Evolutionary conservation across 2,797 vertebrate genomes (phyloP).

Genomic region (Botia kubotai): DNA sequence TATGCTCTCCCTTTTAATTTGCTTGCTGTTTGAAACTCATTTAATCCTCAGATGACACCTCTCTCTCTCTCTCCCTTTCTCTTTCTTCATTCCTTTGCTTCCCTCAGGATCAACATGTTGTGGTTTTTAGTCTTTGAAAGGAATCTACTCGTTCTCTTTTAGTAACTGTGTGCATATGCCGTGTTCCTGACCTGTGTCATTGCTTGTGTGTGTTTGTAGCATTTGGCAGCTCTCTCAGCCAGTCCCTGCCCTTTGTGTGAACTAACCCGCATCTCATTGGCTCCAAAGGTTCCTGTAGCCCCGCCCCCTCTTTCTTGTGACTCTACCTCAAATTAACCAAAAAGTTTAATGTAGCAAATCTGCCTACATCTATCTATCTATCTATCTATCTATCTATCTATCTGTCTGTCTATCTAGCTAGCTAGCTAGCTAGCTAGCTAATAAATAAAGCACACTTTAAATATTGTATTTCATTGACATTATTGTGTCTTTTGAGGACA

Average conservation of each 20-base stretch:
- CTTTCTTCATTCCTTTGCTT: slow-evolving; percentile 71
- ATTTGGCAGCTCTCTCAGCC: slow-evolving; percentile 75
- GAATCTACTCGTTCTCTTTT: slow-evolving; percentile 77
- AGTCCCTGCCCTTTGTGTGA: slow-evolving; percentile 73
- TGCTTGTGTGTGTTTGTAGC: slow-evolving; percentile 65
- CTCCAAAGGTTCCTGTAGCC: slow-evolving; percentile 77
- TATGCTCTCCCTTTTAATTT: slow-evolving; percentile 53
- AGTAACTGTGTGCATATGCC: slow-evolving; percentile 78
- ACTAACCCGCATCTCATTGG: slow-evolving; percentile 84
- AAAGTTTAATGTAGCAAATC: slow-evolving; percentile 50
- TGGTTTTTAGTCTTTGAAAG: slow-evolving; percentile 78
- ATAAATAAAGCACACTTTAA: no score
- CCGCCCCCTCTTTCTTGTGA: slow-evolving; percentile 68
- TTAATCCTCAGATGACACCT: slow-evolving; percentile 53
- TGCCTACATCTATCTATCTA: slow-evolving; percentile 60
- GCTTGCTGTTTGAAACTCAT: slow-evolving; percentile 53
- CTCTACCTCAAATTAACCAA: slow-evolving; percentile 76
- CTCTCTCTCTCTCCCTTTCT: slow-evolving; percentile 36
- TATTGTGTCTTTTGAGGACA: not conserved
- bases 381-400: slow-evolving; percentile 45
- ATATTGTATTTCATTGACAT: not conserved
- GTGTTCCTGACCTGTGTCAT: slow-evolving; percentile 54
- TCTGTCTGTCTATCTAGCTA: slow-evolving; percentile 59
- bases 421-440: slow-evolving; percentile 43
- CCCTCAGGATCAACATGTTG: slow-evolving; percentile 72